Base-by-base conservation (phyloP, 2,888 invertebrate species). In the Gasteruption jaculator region DNA sequence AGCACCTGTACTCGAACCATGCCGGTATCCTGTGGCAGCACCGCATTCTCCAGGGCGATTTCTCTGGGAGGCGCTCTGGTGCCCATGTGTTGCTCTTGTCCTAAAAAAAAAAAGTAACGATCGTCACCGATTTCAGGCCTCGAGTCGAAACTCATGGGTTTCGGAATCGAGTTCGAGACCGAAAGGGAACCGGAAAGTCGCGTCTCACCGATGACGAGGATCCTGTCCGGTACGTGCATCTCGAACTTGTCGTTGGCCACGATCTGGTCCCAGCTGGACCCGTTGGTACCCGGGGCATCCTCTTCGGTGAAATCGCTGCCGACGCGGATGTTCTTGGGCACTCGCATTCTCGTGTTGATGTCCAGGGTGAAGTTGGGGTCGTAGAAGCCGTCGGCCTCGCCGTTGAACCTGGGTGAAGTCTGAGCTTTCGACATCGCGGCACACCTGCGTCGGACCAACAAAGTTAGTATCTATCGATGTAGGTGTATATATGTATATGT, bases 221-320 rank as follows among this genome's bases (percentile, higher is more conserved):
- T 94, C 63, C 92, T 81, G 63, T 94, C 94, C 3, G 94, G 94
- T 24, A 95, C 93, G 63, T 85, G 85, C 94, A 94, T 94, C 57
- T 86, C 85, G 68, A 87, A 83, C 72, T 86, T 86, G 56, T 89
- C 87, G 38, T 56, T 54, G 8, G 53, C 39, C 29, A 56, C 43
- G 3, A 61, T 38, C 58, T 76, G 77, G 46, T 77, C 76, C 84
- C 84, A 85, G 27, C 76, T 56, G 29, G 66, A 77, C 47, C 74
- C 74, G 48, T 80, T 78, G 39, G 76, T 72, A 50, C 82, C 81
- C 66, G 82, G 5, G 6, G 79, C 74, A 31, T 74, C 68, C 38
- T 86, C 83, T 39, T 82, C 80, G 15, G 75, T 75, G 53, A 74
- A 77, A 60, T 83, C 83, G 10, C 85, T 85, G 52, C 80, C 82